Percentiles rank a stretch among this genome's conserved stretches.
These are phyloP conservation scores for Hybos culiciformis DNA, from an alignment of 2,888 invertebrate genomes.

Conservation along the genomic window DNA sequence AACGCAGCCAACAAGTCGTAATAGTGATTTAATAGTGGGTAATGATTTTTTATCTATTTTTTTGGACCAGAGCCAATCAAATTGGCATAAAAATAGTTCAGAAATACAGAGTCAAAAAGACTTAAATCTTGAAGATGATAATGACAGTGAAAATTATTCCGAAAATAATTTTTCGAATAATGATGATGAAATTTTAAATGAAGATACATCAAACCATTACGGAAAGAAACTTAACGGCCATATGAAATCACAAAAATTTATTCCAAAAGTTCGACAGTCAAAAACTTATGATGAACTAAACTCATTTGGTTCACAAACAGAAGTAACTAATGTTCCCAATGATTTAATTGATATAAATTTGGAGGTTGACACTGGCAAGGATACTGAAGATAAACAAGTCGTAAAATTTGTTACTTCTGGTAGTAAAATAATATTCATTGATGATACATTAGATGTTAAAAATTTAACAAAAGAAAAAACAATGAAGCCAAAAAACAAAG, in stretches of 20 bases:
- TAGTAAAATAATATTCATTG: slow-evolving; percentile 30
- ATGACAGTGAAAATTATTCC: background rate
- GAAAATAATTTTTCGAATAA: slow-evolving; percentile 7
- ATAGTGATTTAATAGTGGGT: slow-evolving; percentile 31
- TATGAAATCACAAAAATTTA: background rate
- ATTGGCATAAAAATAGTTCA: slow-evolving; percentile 20
- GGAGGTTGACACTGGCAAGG: slow-evolving; percentile 3
- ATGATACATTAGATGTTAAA: slow-evolving; percentile 19
- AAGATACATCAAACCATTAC: slow-evolving; percentile 12
- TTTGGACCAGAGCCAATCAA: slow-evolving; percentile 25
- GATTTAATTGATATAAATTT: slow-evolving; percentile 10
- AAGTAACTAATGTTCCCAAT: background rate
- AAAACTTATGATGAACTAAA: background rate
- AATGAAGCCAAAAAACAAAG: background rate
- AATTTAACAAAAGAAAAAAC: slow-evolving; percentile 8
- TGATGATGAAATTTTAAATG: slow-evolving; percentile 14
- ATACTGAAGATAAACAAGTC: slow-evolving; percentile 19
- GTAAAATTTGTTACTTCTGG: slow-evolving; percentile 29
- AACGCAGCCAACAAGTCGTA: background rate
- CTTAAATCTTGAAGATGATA: background rate
- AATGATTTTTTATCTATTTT: slow-evolving; percentile 32
- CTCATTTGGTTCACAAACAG: background rate
- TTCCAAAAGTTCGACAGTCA: background rate
- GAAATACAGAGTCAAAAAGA: slow-evolving; percentile 16
- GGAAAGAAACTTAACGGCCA: slow-evolving; percentile 2